Evolutionary conservation across 2,888 invertebrate genomes (phyloP).

Genomic region (Hipparchia semele): DNA sequence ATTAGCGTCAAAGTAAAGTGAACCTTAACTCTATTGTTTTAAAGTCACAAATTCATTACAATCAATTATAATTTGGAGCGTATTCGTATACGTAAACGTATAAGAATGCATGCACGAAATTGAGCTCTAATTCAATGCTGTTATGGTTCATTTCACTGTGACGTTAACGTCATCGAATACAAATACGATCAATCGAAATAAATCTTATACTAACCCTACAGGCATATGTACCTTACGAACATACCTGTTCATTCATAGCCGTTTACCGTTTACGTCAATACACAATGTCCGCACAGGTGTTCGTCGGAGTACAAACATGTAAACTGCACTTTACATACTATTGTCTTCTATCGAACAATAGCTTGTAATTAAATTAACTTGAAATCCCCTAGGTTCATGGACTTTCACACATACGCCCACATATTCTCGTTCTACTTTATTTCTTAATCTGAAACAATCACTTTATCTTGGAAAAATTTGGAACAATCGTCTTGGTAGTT

Average conservation of each 20-base stretch:
- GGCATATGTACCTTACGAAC: background rate
- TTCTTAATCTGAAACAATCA: background rate
- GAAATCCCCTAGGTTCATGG: slow-evolving; percentile 45
- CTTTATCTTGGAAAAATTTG: background rate
- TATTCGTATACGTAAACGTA: no score
- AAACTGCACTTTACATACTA: slow-evolving; percentile 44
- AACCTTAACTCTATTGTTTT: no score
- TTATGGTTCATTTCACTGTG: no score
- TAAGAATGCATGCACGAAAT: no score
- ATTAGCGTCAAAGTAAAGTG: no score
- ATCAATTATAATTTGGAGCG: no score
- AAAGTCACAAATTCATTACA: no score
- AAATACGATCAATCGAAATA: no score
- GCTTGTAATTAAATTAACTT: slow-evolving; percentile 60
- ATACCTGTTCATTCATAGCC: slow-evolving; percentile 10
- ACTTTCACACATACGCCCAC: slow-evolving; percentile 51
- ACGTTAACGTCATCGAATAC: no score
- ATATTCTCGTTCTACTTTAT: slow-evolving; percentile 28
- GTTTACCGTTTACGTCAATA: slow-evolving; percentile 20
- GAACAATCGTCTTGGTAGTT: background rate
- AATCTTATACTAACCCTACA: background rate
- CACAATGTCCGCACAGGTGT: slow-evolving; percentile 35
- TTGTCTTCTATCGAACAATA: slow-evolving; percentile 56
- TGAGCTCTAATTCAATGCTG: no score
- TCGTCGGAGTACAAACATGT: slow-evolving; percentile 28